Evolutionary conservation across 2,113 vertebrate genomes (phyloP).

Genomic region (Vulpes vulpes): DNA sequence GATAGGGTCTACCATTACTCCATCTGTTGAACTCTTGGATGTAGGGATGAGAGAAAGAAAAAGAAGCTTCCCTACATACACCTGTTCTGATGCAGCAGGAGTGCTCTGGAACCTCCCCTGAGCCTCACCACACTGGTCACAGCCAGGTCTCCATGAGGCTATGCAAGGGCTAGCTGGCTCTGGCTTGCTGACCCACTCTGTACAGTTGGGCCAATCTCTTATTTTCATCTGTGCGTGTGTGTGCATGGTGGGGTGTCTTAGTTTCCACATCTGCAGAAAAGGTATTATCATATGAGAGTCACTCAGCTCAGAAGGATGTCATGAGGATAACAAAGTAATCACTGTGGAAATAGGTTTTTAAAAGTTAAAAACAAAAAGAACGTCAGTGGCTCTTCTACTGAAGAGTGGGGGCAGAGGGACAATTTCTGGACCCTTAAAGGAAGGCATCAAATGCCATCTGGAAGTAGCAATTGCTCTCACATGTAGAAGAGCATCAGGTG

Average conservation of each 20-base stretch:
- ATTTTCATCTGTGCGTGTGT: background rate
- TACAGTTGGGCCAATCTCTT: background rate
- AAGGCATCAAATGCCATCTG: background rate
- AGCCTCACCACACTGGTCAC: background rate
- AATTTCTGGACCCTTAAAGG: background rate
- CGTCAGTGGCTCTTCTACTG: background rate
- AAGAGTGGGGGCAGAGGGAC: background rate
- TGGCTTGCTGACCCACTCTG: background rate
- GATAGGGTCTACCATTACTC: background rate
- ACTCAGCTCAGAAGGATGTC: background rate
- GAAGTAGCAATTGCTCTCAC: background rate
- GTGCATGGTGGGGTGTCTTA: rapidly evolving
- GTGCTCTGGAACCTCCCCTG: background rate
- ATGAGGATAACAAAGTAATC: background rate
- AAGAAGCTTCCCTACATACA: background rate
- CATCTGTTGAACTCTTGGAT: background rate
- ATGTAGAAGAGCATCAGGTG: background rate
- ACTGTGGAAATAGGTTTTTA: background rate
- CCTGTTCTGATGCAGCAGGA: background rate
- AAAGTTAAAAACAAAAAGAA: background rate
- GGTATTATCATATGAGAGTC: background rate
- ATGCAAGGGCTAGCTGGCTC: background rate
- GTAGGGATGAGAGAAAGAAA: background rate
- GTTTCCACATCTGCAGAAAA: background rate
- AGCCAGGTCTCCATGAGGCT: background rate